phyloP scores from a whole-genome alignment of 2,888 invertebrate species.

The Eristalinus aeneus region DNA sequence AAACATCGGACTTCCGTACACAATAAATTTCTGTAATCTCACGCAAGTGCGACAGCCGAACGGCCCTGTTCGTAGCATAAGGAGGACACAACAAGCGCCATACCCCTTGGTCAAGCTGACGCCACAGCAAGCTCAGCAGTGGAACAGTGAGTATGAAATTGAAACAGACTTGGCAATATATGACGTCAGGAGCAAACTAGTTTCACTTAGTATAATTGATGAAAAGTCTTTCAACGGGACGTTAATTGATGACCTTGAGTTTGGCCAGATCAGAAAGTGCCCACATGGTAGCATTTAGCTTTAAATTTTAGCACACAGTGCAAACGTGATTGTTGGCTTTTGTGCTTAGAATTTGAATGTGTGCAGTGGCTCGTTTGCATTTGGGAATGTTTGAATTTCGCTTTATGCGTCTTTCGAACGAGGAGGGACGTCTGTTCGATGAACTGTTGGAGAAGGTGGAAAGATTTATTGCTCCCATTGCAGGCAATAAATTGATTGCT shows the following conservation, averaged over 20 bases:
- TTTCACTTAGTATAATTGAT: conserved; percentile 6
- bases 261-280: neutral
- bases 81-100: conserved; percentile 90
- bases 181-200: conserved; percentile 17
- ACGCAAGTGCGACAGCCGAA: conserved; percentile 88
- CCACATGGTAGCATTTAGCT: neutral
- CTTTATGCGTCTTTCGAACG: neutral
- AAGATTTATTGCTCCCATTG: neutral
- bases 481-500: neutral
- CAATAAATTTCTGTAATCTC: conserved; percentile 88
- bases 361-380: neutral
- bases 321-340: neutral
- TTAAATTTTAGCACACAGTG: neutral
- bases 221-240: neutral
- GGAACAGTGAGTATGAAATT: conserved; percentile 73
- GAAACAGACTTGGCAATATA: neutral
- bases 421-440: neutral
- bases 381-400: neutral
- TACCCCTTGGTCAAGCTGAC: conserved; percentile 89
- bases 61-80: conserved; percentile 86
- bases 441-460: neutral
- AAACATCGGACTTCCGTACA: conserved; percentile 86
- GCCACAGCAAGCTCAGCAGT: conserved; percentile 78
- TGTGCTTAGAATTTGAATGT: neutral
- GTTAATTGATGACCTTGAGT: neutral